Percentiles rank a stretch among this genome's conserved stretches.
Evolutionary conservation across 2,113 vertebrate species (phyloP).

Genomic region (Phrynosoma blainvillii): DNA sequence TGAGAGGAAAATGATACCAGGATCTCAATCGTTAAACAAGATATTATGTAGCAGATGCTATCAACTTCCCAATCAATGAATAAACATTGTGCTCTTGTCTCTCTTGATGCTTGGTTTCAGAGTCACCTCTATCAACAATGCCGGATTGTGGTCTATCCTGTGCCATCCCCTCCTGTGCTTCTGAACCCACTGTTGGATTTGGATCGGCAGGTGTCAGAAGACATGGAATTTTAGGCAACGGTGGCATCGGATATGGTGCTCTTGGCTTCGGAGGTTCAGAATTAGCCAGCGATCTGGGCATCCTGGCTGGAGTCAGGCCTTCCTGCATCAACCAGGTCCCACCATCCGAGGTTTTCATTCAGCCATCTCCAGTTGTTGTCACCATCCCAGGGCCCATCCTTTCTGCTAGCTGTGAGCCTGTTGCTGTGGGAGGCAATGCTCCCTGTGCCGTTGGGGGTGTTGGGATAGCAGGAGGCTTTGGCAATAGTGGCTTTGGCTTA

Average conservation of each 20-base stretch:
- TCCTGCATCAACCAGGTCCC: neutral
- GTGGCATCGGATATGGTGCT: too few species aligned
- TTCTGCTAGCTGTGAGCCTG: neutral
- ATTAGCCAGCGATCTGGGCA: too few species aligned
- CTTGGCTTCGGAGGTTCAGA: neutral
- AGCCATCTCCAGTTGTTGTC: accelerated
- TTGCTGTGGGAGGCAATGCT: neutral
- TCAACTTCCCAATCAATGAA: too few species aligned
- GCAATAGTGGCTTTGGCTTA: too few species aligned
- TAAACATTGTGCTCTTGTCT: too few species aligned
- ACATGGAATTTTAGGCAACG: neutral
- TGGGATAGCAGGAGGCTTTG: too few species aligned
- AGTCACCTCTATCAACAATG: neutral
- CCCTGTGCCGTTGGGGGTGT: too few species aligned
- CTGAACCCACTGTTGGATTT: neutral
- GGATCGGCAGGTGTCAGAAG: neutral
- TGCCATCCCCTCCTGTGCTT: neutral
- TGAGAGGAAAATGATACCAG: too few species aligned
- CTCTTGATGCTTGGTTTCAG: too few species aligned
- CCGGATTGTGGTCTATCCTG: neutral
- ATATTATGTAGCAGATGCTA: too few species aligned
- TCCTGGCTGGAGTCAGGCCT: neutral
- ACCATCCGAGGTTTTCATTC: neutral
- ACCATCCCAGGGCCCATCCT: conserved; percentile 2
- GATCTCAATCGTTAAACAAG: too few species aligned